These are phyloP conservation scores for Crambe crambe DNA, from an alignment of 37 sponge, comb jelly and placozoan genomes.

Conservation along the genomic window DNA sequence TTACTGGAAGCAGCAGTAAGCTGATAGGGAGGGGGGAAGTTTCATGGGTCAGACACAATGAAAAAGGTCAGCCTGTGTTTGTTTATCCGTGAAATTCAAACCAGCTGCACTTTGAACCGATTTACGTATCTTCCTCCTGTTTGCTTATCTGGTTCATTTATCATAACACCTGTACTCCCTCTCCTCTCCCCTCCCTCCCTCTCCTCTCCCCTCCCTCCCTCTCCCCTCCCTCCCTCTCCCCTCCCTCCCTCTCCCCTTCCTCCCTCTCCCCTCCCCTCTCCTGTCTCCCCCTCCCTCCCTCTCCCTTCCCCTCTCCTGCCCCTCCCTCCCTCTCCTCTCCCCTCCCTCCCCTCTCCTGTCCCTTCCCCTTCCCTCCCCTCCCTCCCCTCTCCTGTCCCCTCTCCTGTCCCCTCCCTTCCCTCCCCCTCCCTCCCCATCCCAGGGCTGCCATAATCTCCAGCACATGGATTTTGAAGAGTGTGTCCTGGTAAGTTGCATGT, in stretches of 20 bases:
- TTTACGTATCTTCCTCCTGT: neutral
- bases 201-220: neutral
- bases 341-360: neutral
- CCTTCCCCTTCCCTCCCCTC: neutral
- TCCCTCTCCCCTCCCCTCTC: neutral
- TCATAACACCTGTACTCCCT: neutral
- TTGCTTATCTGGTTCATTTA: neutral
- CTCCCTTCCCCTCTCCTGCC: neutral
- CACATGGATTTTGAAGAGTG: constrained; percentile 82
- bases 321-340: neutral
- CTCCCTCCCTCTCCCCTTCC: neutral
- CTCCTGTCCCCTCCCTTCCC: neutral
- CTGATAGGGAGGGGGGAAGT: too few species aligned
- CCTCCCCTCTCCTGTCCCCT: neutral
- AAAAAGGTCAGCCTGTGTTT: too few species aligned
- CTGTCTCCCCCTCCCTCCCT: neutral
- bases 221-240: neutral
- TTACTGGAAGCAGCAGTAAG: too few species aligned
- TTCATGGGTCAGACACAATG: too few species aligned
- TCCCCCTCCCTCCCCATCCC: neutral
- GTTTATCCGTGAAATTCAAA: too few species aligned
- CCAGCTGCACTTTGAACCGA: too few species aligned
- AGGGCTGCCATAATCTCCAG: constrained; percentile 66
- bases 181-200: neutral
- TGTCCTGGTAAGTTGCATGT: constrained; percentile 56